Conservation (phyloP, 2,888 invertebrate species). For the Archips xylosteana region DNA sequence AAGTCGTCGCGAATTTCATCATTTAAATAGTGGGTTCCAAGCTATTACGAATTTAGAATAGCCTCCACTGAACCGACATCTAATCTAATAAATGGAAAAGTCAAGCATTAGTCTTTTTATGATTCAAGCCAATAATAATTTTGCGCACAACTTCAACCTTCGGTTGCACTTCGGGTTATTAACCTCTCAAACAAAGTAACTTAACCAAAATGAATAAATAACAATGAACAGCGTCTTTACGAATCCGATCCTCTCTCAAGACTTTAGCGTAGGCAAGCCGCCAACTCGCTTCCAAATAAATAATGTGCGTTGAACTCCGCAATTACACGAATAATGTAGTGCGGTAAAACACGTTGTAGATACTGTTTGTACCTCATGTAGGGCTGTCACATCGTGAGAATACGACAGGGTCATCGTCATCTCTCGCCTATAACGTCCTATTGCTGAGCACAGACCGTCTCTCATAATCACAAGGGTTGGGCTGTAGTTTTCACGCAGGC, state of each 20-base stretch:
- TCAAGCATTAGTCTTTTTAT: neutral
- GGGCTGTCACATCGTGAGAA: neutral
- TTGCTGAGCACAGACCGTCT: too few relatives aligned
- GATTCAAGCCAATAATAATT: neutral
- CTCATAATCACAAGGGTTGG: too few relatives aligned
- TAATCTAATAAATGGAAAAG: neutral
- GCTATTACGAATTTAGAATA: conserved; percentile 1
- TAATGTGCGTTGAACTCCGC: conserved; percentile 17
- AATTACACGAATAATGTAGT: conserved; percentile 20
- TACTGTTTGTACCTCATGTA: neutral
- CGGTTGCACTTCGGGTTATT: neutral
- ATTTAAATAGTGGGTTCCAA: conserved; percentile 19
- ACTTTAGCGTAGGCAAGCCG: conserved; percentile 21
- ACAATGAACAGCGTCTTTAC: conserved; percentile 6
- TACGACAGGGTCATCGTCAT: too few relatives aligned
- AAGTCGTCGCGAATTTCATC: conserved; percentile 18
- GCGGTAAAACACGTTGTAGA: neutral
- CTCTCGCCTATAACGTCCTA: too few relatives aligned
- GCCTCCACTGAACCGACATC: neutral
- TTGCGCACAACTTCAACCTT: neutral
- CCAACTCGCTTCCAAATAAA: conserved; percentile 11
- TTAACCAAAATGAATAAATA: conserved; percentile 12
- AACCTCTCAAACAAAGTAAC: neutral
- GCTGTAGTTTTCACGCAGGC: too few relatives aligned
- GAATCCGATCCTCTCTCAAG: conserved; percentile 10